Evolutionary conservation across 2,797 vertebrate species (phyloP).

Genomic region (Acanthurus lineatus): DNA sequence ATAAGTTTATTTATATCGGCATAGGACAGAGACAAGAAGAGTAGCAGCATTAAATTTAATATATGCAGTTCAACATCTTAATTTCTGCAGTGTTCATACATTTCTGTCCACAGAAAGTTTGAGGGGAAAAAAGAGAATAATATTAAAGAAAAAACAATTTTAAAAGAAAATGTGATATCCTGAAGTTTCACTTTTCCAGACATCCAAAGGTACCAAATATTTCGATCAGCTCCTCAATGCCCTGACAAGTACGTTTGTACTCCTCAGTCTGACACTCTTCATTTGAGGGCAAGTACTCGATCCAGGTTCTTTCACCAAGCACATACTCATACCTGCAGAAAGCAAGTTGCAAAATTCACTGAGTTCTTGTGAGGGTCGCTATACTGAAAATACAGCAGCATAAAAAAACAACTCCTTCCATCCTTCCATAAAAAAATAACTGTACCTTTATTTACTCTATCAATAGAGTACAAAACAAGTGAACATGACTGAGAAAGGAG

Average conservation of each 20-base stretch:
- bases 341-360: conserved; percentile 1
- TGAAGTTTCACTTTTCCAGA: conserved; percentile 2
- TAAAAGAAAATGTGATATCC: background rate
- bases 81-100: background rate
- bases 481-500: background rate
- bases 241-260: conserved; percentile 26
- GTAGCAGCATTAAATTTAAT: conserved; percentile 8
- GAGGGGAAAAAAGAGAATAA: background rate
- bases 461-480: too few species aligned
- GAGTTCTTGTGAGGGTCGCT: background rate
- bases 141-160: background rate
- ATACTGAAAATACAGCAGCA: background rate
- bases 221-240: conserved; percentile 36
- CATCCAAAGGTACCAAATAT: conserved; percentile 1
- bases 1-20: background rate
- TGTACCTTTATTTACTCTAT: too few species aligned
- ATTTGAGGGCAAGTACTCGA: conserved; percentile 68
- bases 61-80: background rate
- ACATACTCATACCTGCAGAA: conserved; percentile 53
- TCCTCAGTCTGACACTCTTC: conserved; percentile 37
- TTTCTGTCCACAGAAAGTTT: background rate
- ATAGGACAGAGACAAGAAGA: background rate
- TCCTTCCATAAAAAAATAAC: background rate
- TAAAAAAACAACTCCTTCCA: too few species aligned
- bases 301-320: conserved; percentile 65